Evolutionary conservation across 2,888 invertebrate genomes (phyloP), one percentile per base, ranked within the genome.

Genomic region (Aphidoletes aphidimyza): DNA sequence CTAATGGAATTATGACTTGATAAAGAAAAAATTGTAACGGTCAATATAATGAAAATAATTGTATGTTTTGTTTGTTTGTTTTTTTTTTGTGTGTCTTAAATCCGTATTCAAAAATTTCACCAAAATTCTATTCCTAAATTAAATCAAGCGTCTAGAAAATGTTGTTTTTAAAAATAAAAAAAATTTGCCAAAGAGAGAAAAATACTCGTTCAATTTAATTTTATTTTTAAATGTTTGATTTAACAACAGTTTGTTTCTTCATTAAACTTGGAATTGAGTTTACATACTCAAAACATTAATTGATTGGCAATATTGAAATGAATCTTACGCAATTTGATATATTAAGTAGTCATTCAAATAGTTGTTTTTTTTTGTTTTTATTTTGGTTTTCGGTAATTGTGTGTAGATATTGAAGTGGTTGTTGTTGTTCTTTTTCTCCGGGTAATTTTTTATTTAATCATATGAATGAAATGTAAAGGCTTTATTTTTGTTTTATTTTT

Each of bases 401-500:
- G n/a, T n/a, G n/a, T 30, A 3, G 69, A 30, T 69, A n/a, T 81
- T 81, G 81, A 19, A 2, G 37, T 6, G 0, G n/a, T 81, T 81
- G 6, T 37, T 81, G 19, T 1, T 37, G 0, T n/a, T 59, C 3
- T 59, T 59, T 3, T 37, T 81, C 0, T 36, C 0, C 11, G 34
- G 54, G 6, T 81, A 81, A 22, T 9, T 81, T 36, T 81, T 37
- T 81, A 37, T 81, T 81, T 3, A 37, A 37, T 37, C 36, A 37
- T 81, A 81, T 81, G n/a, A 37, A 69, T 69, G 69, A 69, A 69
- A 69, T 69, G 30, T 30, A 69, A 69, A 69, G 69, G 69, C 69
- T 14, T 42, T 42, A 14, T 54, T 11, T 54, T 54, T 54, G 5
- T 54, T 54, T 54, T 54, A 5, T 54, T 19, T n/a, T n/a, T n/a